These are phyloP conservation scores for Sapajus apella DNA, from an alignment of 2,113 vertebrate species.

Conservation along the genomic window DNA sequence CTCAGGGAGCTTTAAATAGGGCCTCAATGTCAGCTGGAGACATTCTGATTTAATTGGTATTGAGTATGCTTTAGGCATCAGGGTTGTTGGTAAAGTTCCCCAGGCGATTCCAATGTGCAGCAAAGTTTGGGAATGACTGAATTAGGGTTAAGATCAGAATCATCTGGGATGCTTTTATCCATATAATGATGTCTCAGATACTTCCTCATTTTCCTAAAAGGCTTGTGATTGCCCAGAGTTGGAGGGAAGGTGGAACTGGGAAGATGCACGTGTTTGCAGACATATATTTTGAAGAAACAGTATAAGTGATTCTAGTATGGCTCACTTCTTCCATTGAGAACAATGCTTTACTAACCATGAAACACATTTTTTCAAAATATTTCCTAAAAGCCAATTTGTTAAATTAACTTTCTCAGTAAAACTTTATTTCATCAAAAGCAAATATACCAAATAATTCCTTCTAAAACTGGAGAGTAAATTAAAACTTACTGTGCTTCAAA, in stretches of 20 bases:
- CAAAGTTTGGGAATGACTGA: neutral
- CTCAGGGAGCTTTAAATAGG: neutral
- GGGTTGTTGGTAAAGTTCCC: neutral
- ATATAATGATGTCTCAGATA: neutral
- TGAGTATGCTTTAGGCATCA: neutral
- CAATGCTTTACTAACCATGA: neutral
- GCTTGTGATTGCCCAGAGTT: too few species aligned
- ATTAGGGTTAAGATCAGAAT: too few species aligned
- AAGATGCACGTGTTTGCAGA: neutral
- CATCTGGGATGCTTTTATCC: neutral
- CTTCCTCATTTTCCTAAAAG: neutral
- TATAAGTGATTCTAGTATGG: neutral
- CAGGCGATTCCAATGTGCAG: neutral
- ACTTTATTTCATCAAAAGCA: too few species aligned
- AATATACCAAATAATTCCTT: too few species aligned
- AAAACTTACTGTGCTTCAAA: too few species aligned
- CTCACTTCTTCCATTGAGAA: neutral
- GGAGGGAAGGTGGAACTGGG: neutral
- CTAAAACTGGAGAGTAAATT: too few species aligned
- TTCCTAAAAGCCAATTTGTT: neutral
- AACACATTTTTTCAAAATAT: conserved; percentile 42
- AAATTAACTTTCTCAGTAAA: too few species aligned
- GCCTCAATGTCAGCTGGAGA: neutral
- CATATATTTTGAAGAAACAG: neutral
- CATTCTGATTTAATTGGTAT: neutral